Base-by-base conservation (phyloP, 2,888 invertebrate species). In the Parelbella ahira region DNA sequence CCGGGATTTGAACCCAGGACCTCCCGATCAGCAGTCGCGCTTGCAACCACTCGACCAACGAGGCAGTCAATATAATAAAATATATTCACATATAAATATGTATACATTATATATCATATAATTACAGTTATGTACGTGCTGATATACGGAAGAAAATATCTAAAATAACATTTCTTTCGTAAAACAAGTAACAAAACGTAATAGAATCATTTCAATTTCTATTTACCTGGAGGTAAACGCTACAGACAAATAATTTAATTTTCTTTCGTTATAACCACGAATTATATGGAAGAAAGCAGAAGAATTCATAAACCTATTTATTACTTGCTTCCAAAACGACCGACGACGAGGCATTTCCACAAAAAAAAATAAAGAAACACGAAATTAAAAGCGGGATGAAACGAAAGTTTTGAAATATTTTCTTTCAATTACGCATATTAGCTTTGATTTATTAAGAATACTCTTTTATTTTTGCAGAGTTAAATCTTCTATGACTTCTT, bases 221-320 rank as follows among this genome's bases (percentile, higher is more conserved):
- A 50, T 60, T 58, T 58, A 68, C 67, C 70, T 69, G n/a, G 64
- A 46, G 53, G 52, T 54, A 53, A 54, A 53, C 45, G 51, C 58
- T 46, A 56, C 58, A 56, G 65, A 58, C 64, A 63, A 56, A 74
- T 77, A 72, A 78, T 77, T 76, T 72, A 68, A 78, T n/a, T 78
- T 73, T 73, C 56, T 49, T 63, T 70, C 66, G 68, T 72, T 68
- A 68, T 59, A 58, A 54, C 63, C 60, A 61, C 60, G 56, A 69
- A 70, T 71, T 67, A 68, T 74, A 72, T 59, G 59, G 50, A 70
- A 74, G 74, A 80, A 72, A 63, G 4, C 61, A 66, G 63, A 49
- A 58, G 65, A 76, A 66, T 65, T 78, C 73, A 71, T 76, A 79
- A 76, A 73, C 70, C 68, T n/a, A n/a, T n/a, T n/a, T 68, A 67